Percentiles rank a stretch among this genome's conserved stretches.
Conservation (phyloP, 2,888 invertebrate species). For the Lysandra bellargus region DNA sequence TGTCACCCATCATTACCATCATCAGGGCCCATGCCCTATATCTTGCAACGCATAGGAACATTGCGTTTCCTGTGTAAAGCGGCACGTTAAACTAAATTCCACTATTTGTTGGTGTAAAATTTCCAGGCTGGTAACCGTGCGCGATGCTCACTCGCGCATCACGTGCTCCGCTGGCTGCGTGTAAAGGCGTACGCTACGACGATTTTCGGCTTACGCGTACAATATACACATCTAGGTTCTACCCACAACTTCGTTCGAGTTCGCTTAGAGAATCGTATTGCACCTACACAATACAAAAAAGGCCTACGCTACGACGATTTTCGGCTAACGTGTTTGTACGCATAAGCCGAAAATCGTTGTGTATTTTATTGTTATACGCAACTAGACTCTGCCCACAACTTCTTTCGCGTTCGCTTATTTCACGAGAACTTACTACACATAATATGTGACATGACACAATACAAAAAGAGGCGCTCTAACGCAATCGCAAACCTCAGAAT, state of each 20-base stretch:
- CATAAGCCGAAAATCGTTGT: no score
- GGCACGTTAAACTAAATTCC: neutral
- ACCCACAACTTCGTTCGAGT: no score
- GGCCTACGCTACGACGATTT: slow-evolving; percentile 28
- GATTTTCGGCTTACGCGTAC: slow-evolving; percentile 27
- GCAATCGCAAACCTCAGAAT: slow-evolving; percentile 15
- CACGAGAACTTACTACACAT: no score
- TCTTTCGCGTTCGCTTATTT: no score
- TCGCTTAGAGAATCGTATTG: no score
- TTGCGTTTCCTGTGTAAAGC: neutral
- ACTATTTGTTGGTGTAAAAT: slow-evolving; percentile 42
- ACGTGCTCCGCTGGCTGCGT: slow-evolving; percentile 41
- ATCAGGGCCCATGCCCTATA: no score
- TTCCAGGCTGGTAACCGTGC: slow-evolving; percentile 44
- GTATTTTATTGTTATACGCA: no score
- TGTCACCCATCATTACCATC: neutral
- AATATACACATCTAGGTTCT: neutral
- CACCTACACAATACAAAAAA: no score
- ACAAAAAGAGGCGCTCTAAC: neutral
- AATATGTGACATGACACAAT: no score
- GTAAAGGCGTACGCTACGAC: slow-evolving; percentile 32
- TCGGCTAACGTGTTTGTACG: neutral
- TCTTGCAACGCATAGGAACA: neutral
- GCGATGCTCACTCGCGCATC: slow-evolving; percentile 48
- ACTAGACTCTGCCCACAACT: no score